Evolutionary conservation across 2,113 vertebrate species (phyloP).

Genomic region (Amblyornis subalaris): DNA sequence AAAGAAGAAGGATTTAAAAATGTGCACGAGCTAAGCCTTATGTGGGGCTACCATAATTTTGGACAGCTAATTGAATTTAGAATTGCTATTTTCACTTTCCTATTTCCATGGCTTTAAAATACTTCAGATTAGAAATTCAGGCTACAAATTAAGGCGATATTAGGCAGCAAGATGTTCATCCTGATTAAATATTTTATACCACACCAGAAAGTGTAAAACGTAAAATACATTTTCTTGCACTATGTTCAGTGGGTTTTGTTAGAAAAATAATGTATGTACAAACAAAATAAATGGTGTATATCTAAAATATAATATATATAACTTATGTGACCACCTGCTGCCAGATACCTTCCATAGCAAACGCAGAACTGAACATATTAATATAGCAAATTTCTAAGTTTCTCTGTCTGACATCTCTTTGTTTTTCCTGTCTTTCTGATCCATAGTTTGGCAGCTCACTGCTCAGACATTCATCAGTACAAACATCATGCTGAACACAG

Average conservation of each 20-base stretch:
- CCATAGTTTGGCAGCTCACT: neutral
- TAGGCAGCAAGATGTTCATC: neutral
- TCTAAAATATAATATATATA: neutral
- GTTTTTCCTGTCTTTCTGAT: neutral
- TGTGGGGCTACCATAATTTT: neutral
- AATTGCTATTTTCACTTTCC: neutral
- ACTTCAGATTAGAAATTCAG: neutral
- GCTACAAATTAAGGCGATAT: neutral
- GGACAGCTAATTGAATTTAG: neutral
- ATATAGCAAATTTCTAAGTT: neutral
- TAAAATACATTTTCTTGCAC: neutral
- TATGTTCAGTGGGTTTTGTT: neutral
- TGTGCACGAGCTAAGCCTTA: neutral
- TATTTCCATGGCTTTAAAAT: neutral
- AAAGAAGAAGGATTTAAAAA: neutral
- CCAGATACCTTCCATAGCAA: neutral
- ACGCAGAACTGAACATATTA: neutral
- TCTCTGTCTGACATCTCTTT: neutral
- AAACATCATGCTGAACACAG: neutral
- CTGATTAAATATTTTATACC: neutral
- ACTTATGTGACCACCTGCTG: neutral
- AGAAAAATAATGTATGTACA: neutral
- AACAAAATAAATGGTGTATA: neutral
- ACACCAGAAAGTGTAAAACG: neutral
- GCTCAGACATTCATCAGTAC: neutral